Conservation (phyloP, 1,140 invertebrate species). For the Belonocnema kinseyi region DNA sequence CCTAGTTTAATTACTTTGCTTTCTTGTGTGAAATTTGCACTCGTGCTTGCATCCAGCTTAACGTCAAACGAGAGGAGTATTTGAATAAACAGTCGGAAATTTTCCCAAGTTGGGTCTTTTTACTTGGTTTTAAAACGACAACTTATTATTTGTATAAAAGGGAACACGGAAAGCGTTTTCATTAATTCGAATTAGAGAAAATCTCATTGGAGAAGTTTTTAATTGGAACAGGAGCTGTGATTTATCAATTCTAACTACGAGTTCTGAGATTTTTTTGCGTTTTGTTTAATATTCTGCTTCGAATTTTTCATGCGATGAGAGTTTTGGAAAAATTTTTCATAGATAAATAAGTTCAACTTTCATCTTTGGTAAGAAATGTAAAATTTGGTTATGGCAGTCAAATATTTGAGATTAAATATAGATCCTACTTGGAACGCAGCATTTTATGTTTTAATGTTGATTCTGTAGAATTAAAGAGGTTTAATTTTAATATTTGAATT, state of each 20-base stretch:
- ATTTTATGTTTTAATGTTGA: neutral
- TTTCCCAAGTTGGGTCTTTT: too few species aligned
- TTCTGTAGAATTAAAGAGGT: too few species aligned
- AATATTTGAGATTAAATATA: neutral
- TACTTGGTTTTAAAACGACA: too few species aligned
- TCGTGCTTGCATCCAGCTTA: neutral
- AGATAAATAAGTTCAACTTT: neutral
- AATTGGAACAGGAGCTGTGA: neutral
- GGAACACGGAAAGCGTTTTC: too few species aligned
- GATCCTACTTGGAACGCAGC: neutral
- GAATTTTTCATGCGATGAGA: neutral
- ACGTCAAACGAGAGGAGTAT: neutral
- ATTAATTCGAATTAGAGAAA: too few species aligned
- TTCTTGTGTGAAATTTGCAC: neutral
- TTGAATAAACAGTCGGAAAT: too few species aligned
- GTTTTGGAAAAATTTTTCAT: neutral
- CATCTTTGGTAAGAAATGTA: neutral
- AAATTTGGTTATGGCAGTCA: neutral
- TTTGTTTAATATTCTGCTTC: neutral
- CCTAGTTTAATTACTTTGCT: conserved; percentile 7
- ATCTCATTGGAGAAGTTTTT: too few species aligned
- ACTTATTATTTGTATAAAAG: too few species aligned
- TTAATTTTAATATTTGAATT: too few species aligned
- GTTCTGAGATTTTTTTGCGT: neutral
- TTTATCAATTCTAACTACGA: neutral